Percentiles rank a stretch among this genome's conserved stretches.
These are phyloP conservation scores for Scaptodrosophila lebanonensis DNA, from an alignment of 1,140 invertebrate species.

Conservation along the genomic window DNA sequence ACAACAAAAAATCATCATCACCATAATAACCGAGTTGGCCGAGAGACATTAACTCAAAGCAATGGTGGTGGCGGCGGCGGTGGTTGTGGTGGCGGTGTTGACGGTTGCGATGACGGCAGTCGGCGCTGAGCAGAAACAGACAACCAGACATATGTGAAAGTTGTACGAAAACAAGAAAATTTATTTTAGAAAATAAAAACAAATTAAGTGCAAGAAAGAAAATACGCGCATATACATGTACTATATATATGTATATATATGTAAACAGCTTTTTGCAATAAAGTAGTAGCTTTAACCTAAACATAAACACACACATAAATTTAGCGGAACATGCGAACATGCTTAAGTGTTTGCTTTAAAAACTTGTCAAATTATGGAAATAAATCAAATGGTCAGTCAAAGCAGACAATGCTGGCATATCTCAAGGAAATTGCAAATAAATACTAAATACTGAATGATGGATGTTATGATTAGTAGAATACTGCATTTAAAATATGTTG, in stretches of 20 bases:
- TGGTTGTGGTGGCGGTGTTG: background rate
- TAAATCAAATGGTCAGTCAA: too few species aligned
- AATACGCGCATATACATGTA: conserved; percentile 7
- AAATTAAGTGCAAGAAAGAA: conserved; percentile 15
- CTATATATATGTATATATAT: background rate
- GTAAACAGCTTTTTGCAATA: background rate
- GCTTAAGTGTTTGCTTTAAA: too few species aligned
- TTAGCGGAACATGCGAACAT: too few species aligned
- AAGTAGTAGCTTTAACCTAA: too few species aligned
- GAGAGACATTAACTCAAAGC: conserved; percentile 39
- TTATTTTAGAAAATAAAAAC: conserved; percentile 58
- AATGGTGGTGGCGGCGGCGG: background rate
- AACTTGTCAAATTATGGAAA: too few species aligned
- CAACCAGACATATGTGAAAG: conserved; percentile 64
- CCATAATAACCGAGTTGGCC: conserved; percentile 34
- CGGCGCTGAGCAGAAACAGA: too few species aligned
- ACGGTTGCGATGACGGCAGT: conserved; percentile 37
- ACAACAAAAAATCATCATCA: conserved; percentile 25
- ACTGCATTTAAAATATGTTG: too few species aligned
- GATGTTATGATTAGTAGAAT: too few species aligned
- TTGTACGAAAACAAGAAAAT: conserved; percentile 65
- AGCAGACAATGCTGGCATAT: too few species aligned
- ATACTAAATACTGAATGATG: too few species aligned
- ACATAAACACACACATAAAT: too few species aligned
- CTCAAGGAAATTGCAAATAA: too few species aligned